A percentile compares a stretch with the other conserved stretches of the same genome.
phyloP scores from a whole-genome alignment of 2,113 vertebrate species.

The Thinocorus orbignyianus region DNA sequence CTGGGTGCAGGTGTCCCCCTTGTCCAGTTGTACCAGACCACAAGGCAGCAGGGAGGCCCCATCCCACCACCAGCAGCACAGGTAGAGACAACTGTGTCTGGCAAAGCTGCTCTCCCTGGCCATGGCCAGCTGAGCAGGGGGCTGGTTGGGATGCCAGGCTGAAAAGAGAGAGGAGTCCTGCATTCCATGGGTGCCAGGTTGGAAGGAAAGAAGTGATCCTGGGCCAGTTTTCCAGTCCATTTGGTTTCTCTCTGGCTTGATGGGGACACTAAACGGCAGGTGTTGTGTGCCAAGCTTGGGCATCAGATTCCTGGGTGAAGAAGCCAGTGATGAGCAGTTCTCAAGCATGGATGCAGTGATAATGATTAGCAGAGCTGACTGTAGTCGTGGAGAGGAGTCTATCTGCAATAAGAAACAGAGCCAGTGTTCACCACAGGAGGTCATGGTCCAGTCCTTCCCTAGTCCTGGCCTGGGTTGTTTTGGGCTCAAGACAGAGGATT shows the following conservation, averaged over 20 bases:
- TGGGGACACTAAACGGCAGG: slow-evolving; percentile 3
- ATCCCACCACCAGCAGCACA: neutral
- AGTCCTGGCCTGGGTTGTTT: neutral
- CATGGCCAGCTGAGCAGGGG: neutral
- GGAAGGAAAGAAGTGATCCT: neutral
- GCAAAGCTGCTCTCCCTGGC: neutral
- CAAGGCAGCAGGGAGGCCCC: accelerated
- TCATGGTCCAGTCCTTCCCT: neutral
- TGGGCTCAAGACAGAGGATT: neutral
- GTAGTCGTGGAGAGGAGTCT: neutral
- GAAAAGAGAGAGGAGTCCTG: neutral
- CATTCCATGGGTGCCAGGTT: neutral
- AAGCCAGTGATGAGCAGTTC: neutral
- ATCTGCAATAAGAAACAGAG: neutral
- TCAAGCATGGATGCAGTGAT: neutral
- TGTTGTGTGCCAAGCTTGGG: neutral
- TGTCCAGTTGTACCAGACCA: neutral
- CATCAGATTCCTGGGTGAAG: neutral
- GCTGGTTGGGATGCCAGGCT: neutral
- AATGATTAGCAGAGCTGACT: neutral
- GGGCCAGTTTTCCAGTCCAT: slow-evolving; percentile 44
- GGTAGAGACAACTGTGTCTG: accelerated
- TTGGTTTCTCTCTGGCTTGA: slow-evolving; percentile 21
- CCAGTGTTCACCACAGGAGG: neutral
- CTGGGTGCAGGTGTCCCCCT: accelerated